Conservation (phyloP, 2,113 vertebrate species). For the Psilopogon haemacephalus region DNA sequence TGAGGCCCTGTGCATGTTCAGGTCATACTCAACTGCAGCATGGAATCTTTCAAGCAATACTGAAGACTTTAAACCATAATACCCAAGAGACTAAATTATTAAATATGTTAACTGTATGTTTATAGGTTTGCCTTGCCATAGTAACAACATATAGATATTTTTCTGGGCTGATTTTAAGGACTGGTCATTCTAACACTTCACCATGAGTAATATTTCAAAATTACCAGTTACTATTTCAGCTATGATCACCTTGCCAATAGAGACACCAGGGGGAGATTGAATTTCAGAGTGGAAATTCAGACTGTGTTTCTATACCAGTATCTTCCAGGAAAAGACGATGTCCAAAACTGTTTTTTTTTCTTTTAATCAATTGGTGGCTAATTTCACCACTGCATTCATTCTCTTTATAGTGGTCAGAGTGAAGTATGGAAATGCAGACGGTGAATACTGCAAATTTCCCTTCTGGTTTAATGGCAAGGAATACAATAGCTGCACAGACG, state of each 20-base stretch:
- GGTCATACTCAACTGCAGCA: background rate
- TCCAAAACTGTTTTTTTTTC: background rate
- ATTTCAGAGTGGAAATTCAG: constrained; percentile 45
- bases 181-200: background rate
- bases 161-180: background rate
- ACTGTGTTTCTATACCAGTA: background rate
- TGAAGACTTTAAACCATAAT: background rate
- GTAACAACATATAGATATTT: constrained; percentile 24
- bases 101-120: background rate
- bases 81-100: constrained; percentile 6
- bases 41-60: background rate
- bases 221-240: constrained; percentile 23
- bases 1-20: background rate
- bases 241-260: background rate
- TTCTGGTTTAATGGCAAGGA: constrained; percentile 94
- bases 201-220: constrained; percentile 47
- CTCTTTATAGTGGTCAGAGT: constrained; percentile 87
- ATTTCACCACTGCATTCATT: background rate
- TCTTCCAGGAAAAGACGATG: background rate
- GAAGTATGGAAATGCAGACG: constrained; percentile 94
- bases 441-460: constrained; percentile 97
- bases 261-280: background rate
- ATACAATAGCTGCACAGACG: constrained; percentile 89
- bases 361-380: background rate
- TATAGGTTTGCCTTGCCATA: constrained; percentile 24